These are phyloP conservation scores for Telmatochromis sp. DNA, from an alignment of 2,113 vertebrate genomes.

Conservation along the genomic window DNA sequence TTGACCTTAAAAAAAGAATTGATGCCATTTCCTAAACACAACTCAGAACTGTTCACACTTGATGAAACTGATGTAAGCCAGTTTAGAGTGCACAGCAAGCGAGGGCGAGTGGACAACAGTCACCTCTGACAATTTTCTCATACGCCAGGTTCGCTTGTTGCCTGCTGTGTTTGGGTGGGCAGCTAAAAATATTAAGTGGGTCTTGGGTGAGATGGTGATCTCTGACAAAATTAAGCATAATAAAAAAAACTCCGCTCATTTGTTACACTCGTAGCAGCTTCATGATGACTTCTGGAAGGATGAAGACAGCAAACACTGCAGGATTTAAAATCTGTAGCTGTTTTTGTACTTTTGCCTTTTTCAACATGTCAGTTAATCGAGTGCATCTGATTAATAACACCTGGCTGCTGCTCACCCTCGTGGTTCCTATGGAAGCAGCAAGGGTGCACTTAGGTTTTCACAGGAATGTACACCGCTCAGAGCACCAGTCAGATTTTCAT, in stretches of 20 bases:
- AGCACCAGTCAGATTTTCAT: neutral
- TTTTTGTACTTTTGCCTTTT: neutral
- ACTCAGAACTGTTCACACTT: neutral
- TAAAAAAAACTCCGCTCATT: neutral
- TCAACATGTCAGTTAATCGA: neutral
- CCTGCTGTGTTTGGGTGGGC: neutral
- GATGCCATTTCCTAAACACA: neutral
- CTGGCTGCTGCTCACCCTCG: neutral
- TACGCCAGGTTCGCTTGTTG: neutral
- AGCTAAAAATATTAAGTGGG: neutral
- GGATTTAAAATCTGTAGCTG: neutral
- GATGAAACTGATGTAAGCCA: neutral
- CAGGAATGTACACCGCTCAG: neutral
- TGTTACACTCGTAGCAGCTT: neutral
- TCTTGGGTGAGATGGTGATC: neutral
- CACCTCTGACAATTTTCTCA: neutral
- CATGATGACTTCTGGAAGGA: neutral
- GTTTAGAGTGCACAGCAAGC: neutral
- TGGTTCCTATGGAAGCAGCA: neutral
- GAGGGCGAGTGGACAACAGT: neutral
- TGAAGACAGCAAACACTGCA: neutral
- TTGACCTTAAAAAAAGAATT: neutral
- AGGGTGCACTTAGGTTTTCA: neutral
- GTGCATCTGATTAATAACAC: neutral
- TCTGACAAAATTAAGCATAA: neutral